Base-by-base conservation (phyloP, 2,113 vertebrate species). In the Geothlypis trichas region DNA sequence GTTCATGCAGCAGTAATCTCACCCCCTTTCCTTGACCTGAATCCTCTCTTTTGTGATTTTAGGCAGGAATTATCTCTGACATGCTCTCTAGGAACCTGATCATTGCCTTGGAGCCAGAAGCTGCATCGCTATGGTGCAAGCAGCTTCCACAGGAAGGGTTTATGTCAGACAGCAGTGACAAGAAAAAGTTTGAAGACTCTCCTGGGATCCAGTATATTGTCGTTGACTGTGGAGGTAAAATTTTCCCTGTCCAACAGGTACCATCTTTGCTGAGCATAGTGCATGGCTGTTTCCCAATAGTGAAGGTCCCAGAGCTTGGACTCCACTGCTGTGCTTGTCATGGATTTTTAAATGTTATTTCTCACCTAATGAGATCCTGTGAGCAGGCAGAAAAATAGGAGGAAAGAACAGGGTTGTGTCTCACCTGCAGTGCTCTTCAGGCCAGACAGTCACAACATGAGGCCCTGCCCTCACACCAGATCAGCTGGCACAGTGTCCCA, bases 191-290 rank as follows among this genome's bases (percentile, higher is more conserved):
- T 37, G 71, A 97, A 72, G 78, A 94, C 30, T 46, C 73, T 14
- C 88, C 96, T 47, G 96, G 97, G 51, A 93, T 91, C 44, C 95
- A 95, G 52, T 97, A 97, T 61, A 39, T 97, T 42, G 95, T 97
- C 3, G 83, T 95, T 19, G 96, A 97, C 57, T 97, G 96, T 92
- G 97, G 97, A 97, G 95, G 96, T 97, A 95, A 84, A 63, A 7
- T 69, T 78, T 59, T 51, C n/a, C 23, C n/a, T n/a, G 14, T 37
- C 87, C 68, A 81, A 81, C 47, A 31, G 57, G 35, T 73, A 46
- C 26, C 23, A 11, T 47, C 54, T 92, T 68, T 73, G 59, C 68
- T 73, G 33, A 17, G 15, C 0, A 0, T 11, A 9, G n/a, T 49
- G 15, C 21, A 15, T 17, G 33, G 13, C 35, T 52, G 11, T 84